These are phyloP conservation scores for Brachylomia viminalis DNA, from an alignment of 2,888 invertebrate species.

Conservation along the genomic window DNA sequence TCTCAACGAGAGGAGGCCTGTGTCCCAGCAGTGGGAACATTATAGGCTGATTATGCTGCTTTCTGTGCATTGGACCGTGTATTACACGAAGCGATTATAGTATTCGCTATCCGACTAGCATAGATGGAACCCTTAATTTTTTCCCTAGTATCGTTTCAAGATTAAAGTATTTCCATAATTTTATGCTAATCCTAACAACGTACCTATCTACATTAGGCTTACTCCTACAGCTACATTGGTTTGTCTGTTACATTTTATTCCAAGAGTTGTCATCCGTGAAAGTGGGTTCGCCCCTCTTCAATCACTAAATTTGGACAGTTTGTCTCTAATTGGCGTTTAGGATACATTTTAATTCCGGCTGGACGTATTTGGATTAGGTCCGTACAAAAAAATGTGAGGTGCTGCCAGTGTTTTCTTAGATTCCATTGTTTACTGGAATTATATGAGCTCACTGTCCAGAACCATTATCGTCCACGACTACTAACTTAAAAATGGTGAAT, in stretches of 20 bases:
- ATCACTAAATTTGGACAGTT: slow-evolving; percentile 52
- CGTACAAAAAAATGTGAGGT: not conserved
- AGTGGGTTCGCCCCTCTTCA: slow-evolving; percentile 61
- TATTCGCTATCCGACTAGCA: not conserved
- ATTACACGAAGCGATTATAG: not conserved
- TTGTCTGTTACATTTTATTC: slow-evolving; percentile 46
- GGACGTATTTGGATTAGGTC: not conserved
- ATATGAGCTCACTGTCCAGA: not conserved
- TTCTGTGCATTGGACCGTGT: not conserved
- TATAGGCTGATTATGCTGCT: not conserved
- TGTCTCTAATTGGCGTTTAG: slow-evolving; percentile 36
- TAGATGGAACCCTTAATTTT: not conserved
- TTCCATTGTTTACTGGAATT: slow-evolving; percentile 6
- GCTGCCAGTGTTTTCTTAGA: not conserved
- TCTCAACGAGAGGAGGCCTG: too few relatives aligned
- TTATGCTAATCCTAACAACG: slow-evolving; percentile 11
- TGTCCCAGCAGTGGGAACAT: too few relatives aligned
- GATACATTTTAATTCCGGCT: slow-evolving; percentile 24
- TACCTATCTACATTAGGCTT: slow-evolving; percentile 2
- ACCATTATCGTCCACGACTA: not conserved
- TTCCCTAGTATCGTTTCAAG: not conserved
- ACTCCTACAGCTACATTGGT: not conserved
- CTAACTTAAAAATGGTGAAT: too few relatives aligned
- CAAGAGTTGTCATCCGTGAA: slow-evolving; percentile 56
- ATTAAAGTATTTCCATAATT: not conserved